Evolutionary conservation across 2,888 invertebrate species (phyloP).

Genomic region (Myopa testacea): DNA sequence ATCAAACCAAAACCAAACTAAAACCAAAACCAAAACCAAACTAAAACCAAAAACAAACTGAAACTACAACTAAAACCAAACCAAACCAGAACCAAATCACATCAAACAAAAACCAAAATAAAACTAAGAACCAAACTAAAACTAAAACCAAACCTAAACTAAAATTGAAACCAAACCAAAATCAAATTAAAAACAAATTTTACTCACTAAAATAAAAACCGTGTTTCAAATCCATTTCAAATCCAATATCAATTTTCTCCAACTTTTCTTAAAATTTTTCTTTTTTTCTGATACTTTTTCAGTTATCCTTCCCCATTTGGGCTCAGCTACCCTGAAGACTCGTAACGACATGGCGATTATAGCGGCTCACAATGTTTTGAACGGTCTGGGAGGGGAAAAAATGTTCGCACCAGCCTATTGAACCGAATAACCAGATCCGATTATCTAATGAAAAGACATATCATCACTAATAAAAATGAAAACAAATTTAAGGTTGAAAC

Average conservation of each 20-base stretch:
- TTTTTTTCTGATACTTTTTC: constrained; percentile 41
- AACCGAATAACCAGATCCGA: background rate
- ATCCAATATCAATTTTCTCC: background rate
- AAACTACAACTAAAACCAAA: no score
- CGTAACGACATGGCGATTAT: constrained; percentile 82
- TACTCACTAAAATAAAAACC: no score
- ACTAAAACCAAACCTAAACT: no score
- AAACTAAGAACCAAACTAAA: no score
- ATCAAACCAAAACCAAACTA: no score
- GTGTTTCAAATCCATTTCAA: background rate
- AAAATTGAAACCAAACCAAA: no score
- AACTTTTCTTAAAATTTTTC: background rate
- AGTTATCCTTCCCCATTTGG: constrained; percentile 90
- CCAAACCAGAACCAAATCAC: no score
- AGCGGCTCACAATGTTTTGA: constrained; percentile 83
- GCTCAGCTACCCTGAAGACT: constrained; percentile 83
- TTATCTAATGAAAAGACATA: background rate
- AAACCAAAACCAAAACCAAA: no score
- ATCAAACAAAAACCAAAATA: no score
- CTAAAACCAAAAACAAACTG: no score
- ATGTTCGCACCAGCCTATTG: constrained; percentile 74
- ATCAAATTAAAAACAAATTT: no score
- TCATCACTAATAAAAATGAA: background rate
- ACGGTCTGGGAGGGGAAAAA: constrained; percentile 77
- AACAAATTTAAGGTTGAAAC: no score